Percentiles rank a stretch among this genome's conserved stretches.
Evolutionary conservation across 2,797 vertebrate genomes (phyloP).

Genomic region (Acrossocheilus fasciatus): DNA sequence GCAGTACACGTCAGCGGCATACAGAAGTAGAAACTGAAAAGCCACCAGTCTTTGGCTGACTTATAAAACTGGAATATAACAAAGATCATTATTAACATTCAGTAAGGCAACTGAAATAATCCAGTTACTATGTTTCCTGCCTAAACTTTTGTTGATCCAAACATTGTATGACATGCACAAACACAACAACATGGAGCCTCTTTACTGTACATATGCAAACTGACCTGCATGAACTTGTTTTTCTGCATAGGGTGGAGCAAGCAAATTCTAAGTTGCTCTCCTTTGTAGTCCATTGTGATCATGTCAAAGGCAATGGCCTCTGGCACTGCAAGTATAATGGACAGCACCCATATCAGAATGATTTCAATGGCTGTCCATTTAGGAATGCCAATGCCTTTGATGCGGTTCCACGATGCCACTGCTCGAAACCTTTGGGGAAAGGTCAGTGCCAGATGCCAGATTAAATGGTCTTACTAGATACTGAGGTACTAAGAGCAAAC

Average conservation of each 20-base stretch:
- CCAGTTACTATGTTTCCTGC: neutral
- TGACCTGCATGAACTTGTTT: constrained; percentile 90
- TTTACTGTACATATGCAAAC: constrained; percentile 37
- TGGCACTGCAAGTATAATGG: constrained; percentile 89
- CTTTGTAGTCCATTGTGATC: constrained; percentile 89
- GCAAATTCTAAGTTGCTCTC: constrained; percentile 86
- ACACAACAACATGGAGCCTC: neutral
- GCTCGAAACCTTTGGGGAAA: constrained; percentile 87
- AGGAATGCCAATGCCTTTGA: constrained; percentile 93
- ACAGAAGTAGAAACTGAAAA: constrained; percentile 96
- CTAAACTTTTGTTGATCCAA: neutral
- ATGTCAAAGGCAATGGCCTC: constrained; percentile 93
- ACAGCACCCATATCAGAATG: constrained; percentile 91
- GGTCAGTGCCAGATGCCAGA: neutral
- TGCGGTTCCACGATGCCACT: constrained; percentile 94
- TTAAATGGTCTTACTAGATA: neutral
- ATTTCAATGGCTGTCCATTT: constrained; percentile 95
- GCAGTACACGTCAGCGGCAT: constrained; percentile 92
- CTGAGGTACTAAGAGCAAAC: neutral
- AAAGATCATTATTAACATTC: neutral
- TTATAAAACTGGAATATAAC: constrained; percentile 87
- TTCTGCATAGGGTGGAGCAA: constrained; percentile 86
- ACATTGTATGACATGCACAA: constrained; percentile 4
- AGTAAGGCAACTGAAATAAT: neutral
- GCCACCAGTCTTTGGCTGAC: constrained; percentile 94